Conservation (phyloP, 2,888 invertebrate genomes). For the Ethmia dodecea region DNA sequence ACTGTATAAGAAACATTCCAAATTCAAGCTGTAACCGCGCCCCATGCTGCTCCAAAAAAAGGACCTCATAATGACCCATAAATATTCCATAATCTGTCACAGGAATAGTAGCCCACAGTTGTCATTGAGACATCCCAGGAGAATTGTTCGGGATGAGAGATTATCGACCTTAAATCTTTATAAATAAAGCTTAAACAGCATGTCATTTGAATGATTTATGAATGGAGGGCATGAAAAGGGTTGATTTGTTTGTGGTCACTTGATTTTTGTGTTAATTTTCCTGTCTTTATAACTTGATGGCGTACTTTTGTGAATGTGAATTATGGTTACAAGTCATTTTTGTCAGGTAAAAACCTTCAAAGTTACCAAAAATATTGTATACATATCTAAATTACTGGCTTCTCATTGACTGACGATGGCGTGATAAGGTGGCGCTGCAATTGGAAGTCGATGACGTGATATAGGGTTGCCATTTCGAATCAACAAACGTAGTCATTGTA, state of each 20-base stretch:
- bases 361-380: no score
- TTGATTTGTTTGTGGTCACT: conserved; percentile 21
- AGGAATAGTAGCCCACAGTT: conserved; percentile 41
- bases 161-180: conserved; percentile 12
- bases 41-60: conserved; percentile 38
- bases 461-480: no score
- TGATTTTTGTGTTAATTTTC: conserved; percentile 22
- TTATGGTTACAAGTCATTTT: no score
- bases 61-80: conserved; percentile 48
- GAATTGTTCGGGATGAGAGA: conserved; percentile 2
- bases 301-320: no score
- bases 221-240: conserved; percentile 1
- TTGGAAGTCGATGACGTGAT: no score
- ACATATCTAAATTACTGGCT: no score
- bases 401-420: no score
- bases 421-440: no score
- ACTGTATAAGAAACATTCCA: conserved; percentile 24
- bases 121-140: conserved; percentile 20
- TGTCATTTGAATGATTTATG: conserved; percentile 1
- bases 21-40: conserved; percentile 29
- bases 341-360: no score
- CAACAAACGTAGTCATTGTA: no score
- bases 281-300: conserved; percentile 9
- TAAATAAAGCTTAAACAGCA: conserved; percentile 1
- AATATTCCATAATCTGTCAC: conserved; percentile 57